phyloP scores from a whole-genome alignment of 2,888 invertebrate species.

The Deilephila porcellus region DNA sequence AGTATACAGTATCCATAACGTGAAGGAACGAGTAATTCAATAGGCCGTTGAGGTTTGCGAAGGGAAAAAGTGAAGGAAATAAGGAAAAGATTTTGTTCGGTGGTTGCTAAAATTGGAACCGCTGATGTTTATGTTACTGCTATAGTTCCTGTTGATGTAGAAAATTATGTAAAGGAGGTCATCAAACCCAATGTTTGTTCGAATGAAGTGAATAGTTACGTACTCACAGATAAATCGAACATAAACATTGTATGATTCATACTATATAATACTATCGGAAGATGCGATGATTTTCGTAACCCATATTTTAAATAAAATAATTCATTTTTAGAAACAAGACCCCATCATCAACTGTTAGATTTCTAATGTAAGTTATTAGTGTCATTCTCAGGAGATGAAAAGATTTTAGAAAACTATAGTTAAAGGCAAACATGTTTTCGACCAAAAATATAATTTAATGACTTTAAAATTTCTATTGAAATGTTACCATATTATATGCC shows the following conservation, averaged over 20 bases:
- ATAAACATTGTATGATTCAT: background rate
- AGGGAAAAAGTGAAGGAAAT: slow-evolving; percentile 3
- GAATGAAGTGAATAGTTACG: background rate
- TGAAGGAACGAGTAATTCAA: slow-evolving; percentile 28
- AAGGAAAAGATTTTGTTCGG: slow-evolving; percentile 20
- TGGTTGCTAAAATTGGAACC: background rate
- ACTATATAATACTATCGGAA: too few relatives aligned
- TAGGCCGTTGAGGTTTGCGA: slow-evolving; percentile 27
- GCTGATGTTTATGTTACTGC: background rate
- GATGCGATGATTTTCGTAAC: too few relatives aligned
- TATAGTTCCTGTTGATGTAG: background rate
- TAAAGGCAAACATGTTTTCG: too few relatives aligned
- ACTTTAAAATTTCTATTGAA: too few relatives aligned
- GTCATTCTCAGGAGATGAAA: too few relatives aligned
- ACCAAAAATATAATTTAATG: too few relatives aligned
- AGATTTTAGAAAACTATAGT: too few relatives aligned
- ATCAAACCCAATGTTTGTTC: slow-evolving; percentile 3
- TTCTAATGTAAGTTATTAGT: too few relatives aligned
- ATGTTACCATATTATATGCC: too few relatives aligned
- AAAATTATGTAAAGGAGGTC: background rate
- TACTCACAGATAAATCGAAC: background rate
- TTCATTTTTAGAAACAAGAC: too few relatives aligned
- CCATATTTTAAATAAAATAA: too few relatives aligned
- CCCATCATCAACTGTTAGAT: too few relatives aligned
- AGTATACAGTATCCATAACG: slow-evolving; percentile 28